Conservation (phyloP, 2,888 invertebrate genomes). For the Cinara cedri region DNA sequence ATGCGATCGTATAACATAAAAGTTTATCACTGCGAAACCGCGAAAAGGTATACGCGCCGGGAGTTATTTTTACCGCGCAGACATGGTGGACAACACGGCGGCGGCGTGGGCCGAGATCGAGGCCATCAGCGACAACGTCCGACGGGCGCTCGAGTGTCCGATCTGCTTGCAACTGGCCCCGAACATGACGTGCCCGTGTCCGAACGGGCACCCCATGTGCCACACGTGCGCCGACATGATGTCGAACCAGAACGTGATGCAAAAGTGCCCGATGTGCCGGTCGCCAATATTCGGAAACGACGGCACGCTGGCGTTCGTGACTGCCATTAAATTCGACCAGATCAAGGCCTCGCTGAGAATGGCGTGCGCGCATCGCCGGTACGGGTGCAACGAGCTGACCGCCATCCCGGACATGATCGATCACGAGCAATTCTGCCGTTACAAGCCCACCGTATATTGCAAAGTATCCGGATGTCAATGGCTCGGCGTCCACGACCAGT, state of each 20-base stretch:
- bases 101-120: neutral
- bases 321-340: neutral
- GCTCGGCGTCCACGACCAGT: neutral
- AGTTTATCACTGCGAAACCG: no score
- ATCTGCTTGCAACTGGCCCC: neutral
- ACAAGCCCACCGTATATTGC: neutral
- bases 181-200: neutral
- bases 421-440: neutral
- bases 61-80: no score
- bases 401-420: neutral
- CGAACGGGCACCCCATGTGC: constrained; percentile 4
- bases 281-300: neutral
- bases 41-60: no score
- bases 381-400: neutral
- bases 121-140: neutral
- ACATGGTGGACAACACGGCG: no score
- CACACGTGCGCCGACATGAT: neutral
- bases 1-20: no score
- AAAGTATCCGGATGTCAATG: neutral
- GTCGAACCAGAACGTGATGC: neutral
- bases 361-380: neutral
- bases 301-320: neutral
- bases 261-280: constrained; percentile 1
- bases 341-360: neutral
- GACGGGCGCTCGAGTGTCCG: constrained; percentile 3